These are phyloP conservation scores for Dipodomys ordii DNA, from an alignment of 2,113 vertebrate species.

Conservation along the genomic window DNA sequence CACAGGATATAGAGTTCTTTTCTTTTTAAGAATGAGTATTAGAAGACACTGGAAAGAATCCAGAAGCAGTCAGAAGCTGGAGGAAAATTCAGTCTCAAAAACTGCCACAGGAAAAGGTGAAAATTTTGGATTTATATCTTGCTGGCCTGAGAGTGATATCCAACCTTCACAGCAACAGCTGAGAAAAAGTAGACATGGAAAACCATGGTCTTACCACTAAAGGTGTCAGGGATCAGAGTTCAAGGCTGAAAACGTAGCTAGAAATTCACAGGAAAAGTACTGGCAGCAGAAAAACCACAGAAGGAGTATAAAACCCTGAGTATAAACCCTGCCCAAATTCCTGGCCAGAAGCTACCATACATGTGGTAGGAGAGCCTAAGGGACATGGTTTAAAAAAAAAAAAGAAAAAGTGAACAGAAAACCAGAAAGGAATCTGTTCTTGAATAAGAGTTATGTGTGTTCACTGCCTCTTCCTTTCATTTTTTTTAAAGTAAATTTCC, in stretches of 20 bases:
- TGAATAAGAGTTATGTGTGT: background rate
- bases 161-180: conserved; percentile 11
- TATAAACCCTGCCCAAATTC: conserved; percentile 56
- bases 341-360: conserved; percentile 12
- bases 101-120: conserved; percentile 47
- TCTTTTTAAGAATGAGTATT: background rate
- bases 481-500: background rate
- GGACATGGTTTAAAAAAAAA: background rate
- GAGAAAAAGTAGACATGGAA: background rate
- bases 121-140: conserved; percentile 57
- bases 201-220: conserved; percentile 25
- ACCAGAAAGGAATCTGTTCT: conserved; percentile 31
- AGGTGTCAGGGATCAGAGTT: conserved; percentile 49
- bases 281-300: conserved; percentile 35
- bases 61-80: conserved; percentile 42
- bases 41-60: conserved; percentile 44
- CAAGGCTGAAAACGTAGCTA: conserved; percentile 46
- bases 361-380: background rate
- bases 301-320: conserved; percentile 27
- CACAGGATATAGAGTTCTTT: background rate
- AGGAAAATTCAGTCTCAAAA: conserved; percentile 50
- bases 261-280: conserved; percentile 68
- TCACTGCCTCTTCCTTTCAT: background rate
- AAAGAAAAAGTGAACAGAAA: background rate
- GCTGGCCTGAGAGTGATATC: background rate